These are phyloP conservation scores for Helicoverpa armigera DNA, from an alignment of 1,140 invertebrate genomes.

Conservation along the genomic window DNA sequence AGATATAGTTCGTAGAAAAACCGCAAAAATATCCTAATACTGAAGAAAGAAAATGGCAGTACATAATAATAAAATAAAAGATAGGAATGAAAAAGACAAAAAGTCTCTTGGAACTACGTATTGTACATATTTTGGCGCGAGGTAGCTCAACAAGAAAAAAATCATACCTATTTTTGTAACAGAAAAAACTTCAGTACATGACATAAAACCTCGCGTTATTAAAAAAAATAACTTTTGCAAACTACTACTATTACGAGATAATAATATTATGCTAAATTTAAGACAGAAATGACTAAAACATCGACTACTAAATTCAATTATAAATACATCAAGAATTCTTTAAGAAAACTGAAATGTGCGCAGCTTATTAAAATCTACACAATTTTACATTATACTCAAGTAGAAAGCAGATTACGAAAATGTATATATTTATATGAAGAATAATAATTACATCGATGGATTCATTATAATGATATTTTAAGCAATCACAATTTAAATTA, in stretches of 20 bases:
- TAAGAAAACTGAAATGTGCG: constrained; percentile 8
- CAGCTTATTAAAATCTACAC: neutral
- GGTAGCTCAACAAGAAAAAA: neutral
- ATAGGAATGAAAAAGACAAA: constrained; percentile 16
- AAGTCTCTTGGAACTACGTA: constrained; percentile 5
- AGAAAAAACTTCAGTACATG: neutral
- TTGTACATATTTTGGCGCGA: neutral
- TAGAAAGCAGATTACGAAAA: constrained; percentile 20
- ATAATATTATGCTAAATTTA: constrained; percentile 17
- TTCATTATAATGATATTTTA: constrained; percentile 12
- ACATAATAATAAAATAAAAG: neutral
- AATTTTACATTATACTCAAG: neutral
- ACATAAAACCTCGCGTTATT: neutral
- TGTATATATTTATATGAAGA: constrained; percentile 20
- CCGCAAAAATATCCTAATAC: constrained; percentile 48
- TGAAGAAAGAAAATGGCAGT: constrained; percentile 51
- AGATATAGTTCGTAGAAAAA: constrained; percentile 40
- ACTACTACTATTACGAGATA: neutral
- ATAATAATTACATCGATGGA: constrained; percentile 23
- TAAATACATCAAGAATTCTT: neutral
- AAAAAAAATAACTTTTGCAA: neutral
- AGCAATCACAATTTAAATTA: constrained; percentile 23
- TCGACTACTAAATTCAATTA: constrained; percentile 1
- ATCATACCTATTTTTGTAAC: neutral
- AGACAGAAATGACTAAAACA: neutral